Percentiles rank a stretch among this genome's conserved stretches.
phyloP scores from a whole-genome alignment of 2,797 vertebrate genomes.

The Ciconia nigra region DNA sequence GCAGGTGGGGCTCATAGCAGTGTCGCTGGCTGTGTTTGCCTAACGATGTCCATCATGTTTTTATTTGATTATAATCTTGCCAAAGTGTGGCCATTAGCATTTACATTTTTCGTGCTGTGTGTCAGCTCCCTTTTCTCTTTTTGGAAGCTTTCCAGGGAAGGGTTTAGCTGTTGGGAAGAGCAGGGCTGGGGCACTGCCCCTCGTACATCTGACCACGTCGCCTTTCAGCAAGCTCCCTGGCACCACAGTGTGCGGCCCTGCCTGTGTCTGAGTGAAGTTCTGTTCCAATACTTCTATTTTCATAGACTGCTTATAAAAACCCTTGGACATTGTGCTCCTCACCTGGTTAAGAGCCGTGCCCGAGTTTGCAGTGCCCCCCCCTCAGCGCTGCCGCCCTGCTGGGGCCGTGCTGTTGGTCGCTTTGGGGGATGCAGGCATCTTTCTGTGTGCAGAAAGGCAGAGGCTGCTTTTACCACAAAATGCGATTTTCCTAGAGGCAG shows the following conservation, averaged over 20 bases:
- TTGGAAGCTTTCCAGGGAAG: not conserved
- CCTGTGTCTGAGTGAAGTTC: not conserved
- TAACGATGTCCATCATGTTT: not conserved
- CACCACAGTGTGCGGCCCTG: accelerated
- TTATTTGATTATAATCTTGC: not conserved
- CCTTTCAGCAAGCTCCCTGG: not conserved
- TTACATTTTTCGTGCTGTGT: not conserved
- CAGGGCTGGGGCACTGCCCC: not conserved
- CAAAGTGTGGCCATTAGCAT: not conserved
- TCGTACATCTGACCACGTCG: accelerated
- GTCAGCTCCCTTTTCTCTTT: not conserved
- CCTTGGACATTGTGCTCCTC: not conserved
- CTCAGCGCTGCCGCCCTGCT: accelerated
- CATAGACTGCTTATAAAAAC: not conserved
- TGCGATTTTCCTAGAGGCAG: not conserved
- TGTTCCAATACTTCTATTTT: not conserved
- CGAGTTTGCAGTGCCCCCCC: not conserved
- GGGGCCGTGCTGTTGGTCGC: not conserved
- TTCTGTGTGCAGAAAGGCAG: not conserved
- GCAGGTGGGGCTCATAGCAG: not conserved
- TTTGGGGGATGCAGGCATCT: not conserved
- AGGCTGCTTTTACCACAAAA: not conserved
- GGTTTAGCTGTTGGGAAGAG: not conserved
- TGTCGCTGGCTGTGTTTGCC: not conserved
- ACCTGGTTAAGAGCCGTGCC: not conserved